phyloP scores from a whole-genome alignment of 2,888 invertebrate species.

The Polydrusus pterygomalis region DNA sequence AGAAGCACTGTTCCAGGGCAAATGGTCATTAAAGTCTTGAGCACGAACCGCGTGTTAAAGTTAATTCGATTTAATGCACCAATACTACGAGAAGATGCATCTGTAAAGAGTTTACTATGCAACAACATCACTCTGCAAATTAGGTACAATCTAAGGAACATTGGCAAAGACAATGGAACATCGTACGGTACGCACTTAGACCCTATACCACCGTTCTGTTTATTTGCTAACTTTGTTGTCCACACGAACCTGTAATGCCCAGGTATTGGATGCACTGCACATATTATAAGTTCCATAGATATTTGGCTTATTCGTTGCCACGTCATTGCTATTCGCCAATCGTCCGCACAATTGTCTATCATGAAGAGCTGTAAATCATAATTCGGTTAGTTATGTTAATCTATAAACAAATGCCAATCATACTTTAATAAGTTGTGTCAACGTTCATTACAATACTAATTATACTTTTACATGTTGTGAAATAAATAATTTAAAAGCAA shows the following conservation, averaged over 20 bases:
- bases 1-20: conserved; percentile 98
- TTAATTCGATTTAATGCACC: conserved; percentile 98
- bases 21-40: conserved; percentile 98
- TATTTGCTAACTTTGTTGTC: conserved; percentile 96
- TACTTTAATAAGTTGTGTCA: not conserved
- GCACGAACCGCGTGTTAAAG: conserved; percentile 95
- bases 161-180: conserved; percentile 97
- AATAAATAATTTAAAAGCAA: too few relatives aligned
- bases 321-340: conserved; percentile 99
- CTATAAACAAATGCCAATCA: not conserved
- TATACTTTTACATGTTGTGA: too few relatives aligned
- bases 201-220: conserved; percentile 76
- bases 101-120: conserved; percentile 99
- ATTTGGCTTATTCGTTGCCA: conserved; percentile 97
- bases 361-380: conserved; percentile 92
- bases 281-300: conserved; percentile 92
- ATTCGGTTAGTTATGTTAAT: conserved; percentile 14
- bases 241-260: conserved; percentile 97
- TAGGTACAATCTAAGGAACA: conserved; percentile 99
- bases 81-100: conserved; percentile 98
- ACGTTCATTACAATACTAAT: not conserved
- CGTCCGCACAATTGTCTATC: conserved; percentile 99
- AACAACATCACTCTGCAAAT: conserved; percentile 99
- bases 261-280: conserved; percentile 98
- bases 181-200: conserved; percentile 91